These are phyloP conservation scores for Ptilodon capucinus DNA, from an alignment of 2,888 invertebrate genomes.

Conservation along the genomic window DNA sequence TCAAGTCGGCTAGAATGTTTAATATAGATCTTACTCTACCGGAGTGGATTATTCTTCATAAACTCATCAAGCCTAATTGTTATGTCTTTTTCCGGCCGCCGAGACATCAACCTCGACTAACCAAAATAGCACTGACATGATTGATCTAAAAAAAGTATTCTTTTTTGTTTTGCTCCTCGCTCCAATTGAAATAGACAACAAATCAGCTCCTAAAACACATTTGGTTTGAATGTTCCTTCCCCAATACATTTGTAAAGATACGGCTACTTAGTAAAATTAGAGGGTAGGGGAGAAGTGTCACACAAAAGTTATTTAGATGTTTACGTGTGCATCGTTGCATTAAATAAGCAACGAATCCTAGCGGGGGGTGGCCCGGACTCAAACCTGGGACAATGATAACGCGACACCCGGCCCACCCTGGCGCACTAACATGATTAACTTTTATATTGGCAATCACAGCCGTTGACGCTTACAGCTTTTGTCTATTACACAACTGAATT, in stretches of 20 bases:
- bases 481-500: conserved; percentile 28
- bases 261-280: conserved; percentile 81
- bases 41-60: not conserved
- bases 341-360: conserved; percentile 80
- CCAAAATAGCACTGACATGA: conserved; percentile 12
- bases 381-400: conserved; percentile 71
- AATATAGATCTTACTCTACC: not conserved
- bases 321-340: conserved; percentile 82
- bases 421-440: conserved; percentile 71
- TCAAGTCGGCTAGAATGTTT: not conserved
- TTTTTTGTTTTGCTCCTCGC: conserved; percentile 14
- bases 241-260: conserved; percentile 76
- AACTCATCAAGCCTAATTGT: conserved; percentile 1
- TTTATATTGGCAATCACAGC: conserved; percentile 65
- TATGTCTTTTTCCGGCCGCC: not conserved
- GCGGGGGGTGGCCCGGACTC: conserved; percentile 61
- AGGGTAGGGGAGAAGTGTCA: conserved; percentile 77
- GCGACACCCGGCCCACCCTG: conserved; percentile 70
- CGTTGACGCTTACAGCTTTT: conserved; percentile 47
- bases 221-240: conserved; percentile 66
- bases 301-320: conserved; percentile 83
- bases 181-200: conserved; percentile 43
- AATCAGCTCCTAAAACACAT: conserved; percentile 61
- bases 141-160: conserved; percentile 5
- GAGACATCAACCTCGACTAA: conserved; percentile 3